phyloP scores from a whole-genome alignment of 2,888 invertebrate genomes.

The Artemia sinica region DNA sequence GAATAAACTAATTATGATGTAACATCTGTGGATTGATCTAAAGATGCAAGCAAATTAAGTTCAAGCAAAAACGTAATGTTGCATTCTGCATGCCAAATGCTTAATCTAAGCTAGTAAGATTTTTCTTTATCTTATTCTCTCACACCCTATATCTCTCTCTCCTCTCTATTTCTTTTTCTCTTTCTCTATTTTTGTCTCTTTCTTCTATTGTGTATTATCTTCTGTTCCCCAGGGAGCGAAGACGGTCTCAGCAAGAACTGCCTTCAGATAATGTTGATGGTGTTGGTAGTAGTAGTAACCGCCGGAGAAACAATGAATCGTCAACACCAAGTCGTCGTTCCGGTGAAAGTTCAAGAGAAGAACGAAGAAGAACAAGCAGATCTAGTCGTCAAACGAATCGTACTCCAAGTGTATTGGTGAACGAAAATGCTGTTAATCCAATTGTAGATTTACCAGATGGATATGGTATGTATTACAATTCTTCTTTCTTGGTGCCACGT shows the following conservation, averaged over 20 bases:
- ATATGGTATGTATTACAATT: neutral
- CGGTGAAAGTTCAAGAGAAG: neutral
- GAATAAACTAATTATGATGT: no score
- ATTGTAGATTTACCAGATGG: neutral
- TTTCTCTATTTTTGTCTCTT: no score
- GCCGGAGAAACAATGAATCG: neutral
- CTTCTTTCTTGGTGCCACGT: no score
- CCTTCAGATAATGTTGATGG: neutral
- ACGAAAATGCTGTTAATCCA: neutral
- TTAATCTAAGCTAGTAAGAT: no score
- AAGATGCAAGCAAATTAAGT: no score
- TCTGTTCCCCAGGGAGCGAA: neutral
- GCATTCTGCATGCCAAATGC: no score
- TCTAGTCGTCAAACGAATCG: neutral
- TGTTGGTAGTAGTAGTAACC: neutral
- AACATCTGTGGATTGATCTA: no score
- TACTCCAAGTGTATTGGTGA: neutral
- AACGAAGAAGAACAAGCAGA: constrained; percentile 3
- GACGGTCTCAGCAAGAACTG: neutral
- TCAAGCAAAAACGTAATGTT: no score
- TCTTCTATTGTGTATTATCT: neutral
- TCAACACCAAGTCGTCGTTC: neutral
- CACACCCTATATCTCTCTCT: no score
- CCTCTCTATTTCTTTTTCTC: no score
- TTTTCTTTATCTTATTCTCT: no score